Conservation (phyloP, 2,113 vertebrate genomes). For the Anoplopoma fimbria region DNA sequence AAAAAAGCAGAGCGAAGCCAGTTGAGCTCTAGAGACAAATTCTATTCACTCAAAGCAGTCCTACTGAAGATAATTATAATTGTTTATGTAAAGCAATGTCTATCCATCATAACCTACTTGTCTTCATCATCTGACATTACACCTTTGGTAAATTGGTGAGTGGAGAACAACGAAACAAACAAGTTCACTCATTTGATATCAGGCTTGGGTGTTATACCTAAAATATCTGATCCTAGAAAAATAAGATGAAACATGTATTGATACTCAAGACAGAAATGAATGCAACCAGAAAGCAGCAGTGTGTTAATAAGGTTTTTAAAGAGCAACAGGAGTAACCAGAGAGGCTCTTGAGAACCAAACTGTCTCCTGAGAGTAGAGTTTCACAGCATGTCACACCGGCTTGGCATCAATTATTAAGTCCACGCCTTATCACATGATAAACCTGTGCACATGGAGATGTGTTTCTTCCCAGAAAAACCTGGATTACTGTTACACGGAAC, state of each 20-base stretch:
- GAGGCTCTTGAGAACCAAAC: slow-evolving; percentile 70
- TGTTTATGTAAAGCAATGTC: background rate
- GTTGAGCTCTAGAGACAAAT: slow-evolving; percentile 11
- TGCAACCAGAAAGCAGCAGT: slow-evolving; percentile 2
- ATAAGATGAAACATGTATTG: background rate
- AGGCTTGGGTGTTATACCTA: background rate
- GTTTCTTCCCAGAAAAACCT: slow-evolving; percentile 46
- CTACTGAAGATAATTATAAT: background rate
- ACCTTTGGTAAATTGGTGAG: background rate
- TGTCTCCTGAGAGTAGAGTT: slow-evolving; percentile 77
- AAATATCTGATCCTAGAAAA: background rate
- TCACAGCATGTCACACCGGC: slow-evolving; percentile 68
- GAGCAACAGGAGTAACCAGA: slow-evolving; percentile 64
- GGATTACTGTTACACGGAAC: slow-evolving; percentile 60
- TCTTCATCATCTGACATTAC: background rate
- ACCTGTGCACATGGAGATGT: slow-evolving; percentile 53
- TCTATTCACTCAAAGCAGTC: background rate
- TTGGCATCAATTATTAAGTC: slow-evolving; percentile 83
- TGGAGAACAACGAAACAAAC: slow-evolving; percentile 20
- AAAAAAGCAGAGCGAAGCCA: slow-evolving; percentile 21
- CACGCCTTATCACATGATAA: slow-evolving; percentile 53
- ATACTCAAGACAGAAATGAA: background rate
- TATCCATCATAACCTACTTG: background rate
- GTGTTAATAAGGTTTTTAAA: slow-evolving; percentile 22
- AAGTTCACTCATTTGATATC: background rate